Evolutionary conservation across 2,113 vertebrate species (phyloP).

Genomic region (Panthera uncia): DNA sequence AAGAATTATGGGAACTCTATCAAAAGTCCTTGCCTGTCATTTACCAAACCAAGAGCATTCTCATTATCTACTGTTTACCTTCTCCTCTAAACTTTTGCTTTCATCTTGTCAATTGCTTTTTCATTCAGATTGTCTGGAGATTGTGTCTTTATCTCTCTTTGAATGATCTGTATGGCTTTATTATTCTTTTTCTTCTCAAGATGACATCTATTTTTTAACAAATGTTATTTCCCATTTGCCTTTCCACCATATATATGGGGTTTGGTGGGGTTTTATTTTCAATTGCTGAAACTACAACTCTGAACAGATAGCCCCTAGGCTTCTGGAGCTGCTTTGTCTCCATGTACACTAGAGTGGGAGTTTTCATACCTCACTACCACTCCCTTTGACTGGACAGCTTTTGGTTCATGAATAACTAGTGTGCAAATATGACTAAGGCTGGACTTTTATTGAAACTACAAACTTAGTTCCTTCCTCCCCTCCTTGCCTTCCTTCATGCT

Average conservation of each 20-base stretch:
- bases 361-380: not conserved
- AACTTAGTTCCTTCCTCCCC: not conserved
- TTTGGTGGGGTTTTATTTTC: not conserved
- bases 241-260: not conserved
- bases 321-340: not conserved
- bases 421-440: not conserved
- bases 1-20: not conserved
- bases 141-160: not conserved
- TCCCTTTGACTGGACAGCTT: not conserved
- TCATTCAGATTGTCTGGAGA: not conserved
- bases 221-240: not conserved
- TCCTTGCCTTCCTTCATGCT: not conserved
- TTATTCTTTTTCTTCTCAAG: not conserved
- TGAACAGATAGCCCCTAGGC: rapidly evolving
- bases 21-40: not conserved
- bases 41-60: not conserved
- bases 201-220: not conserved
- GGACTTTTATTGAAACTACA: not conserved
- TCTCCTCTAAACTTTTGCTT: not conserved
- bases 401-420: not conserved
- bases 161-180: not conserved
- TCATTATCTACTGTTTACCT: too few relatives aligned
- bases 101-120: not conserved
- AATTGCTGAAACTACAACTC: not conserved
- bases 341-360: not conserved